Evolutionary conservation across 1,140 invertebrate species (phyloP), one percentile per base, ranked within the genome.

Genomic region (Atopsyche davidsoni): DNA sequence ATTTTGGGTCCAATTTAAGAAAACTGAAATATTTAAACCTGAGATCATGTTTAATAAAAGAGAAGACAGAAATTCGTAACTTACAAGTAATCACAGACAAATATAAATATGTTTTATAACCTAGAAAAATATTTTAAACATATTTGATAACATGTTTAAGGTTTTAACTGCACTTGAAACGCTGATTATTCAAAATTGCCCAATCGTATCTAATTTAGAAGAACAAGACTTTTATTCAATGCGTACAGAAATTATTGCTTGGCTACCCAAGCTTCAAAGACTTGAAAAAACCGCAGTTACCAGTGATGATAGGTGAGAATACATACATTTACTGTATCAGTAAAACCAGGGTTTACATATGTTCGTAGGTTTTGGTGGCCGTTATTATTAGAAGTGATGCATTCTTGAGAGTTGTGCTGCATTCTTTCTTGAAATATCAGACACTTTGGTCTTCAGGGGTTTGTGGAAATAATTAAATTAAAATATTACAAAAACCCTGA

Each of bases 11-110:
- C 4, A 49, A 47, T 1, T 40, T 72, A 17, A 62, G 51, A 25
- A 73, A 72, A 46, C 56, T 79, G 2, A 64, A 65, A 22, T 79
- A 79, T 52, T 31, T 79, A 3, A 79, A 79, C 64, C 49, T 78
- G 47, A 55, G 77, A 18, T 69, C 69, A 22, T 76, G 75, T 43
- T 72, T 67, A 56, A 69, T 79, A 4, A 57, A 55, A 4, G 69
- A 72, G 14, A 57, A 75, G 34, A 68, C 62, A 48, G 70, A 78
- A 62, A 63, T 77, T 2, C 72, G 71, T 51, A 77, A 76, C 52
- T 58, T 79, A 35, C 57, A 62, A 55, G 70, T 70, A 60, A 60
- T 45, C 17, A 17, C 36, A 39, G 24, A 31, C 21, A 51, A 39
- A 28, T 39, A 18, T 38, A 23, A 40, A 19, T 18, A 39, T 34